Evolutionary conservation across 2,113 vertebrate species (phyloP).

Genomic region (Macroglossus sobrinus): DNA sequence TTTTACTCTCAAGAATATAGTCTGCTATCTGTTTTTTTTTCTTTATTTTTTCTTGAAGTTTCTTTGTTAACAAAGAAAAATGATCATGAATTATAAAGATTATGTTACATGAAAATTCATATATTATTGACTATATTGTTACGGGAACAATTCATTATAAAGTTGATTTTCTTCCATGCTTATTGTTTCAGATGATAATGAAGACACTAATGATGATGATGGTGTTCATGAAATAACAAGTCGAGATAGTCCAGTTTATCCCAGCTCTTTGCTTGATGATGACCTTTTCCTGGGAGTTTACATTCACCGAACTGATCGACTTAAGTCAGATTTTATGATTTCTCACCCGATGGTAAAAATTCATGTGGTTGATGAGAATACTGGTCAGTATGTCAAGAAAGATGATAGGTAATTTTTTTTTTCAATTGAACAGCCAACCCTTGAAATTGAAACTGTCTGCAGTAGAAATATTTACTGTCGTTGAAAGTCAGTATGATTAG

Average conservation of each 20-base stretch:
- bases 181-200: conserved; percentile 76
- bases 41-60: not conserved
- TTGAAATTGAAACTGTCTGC: conserved; percentile 9
- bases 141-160: not conserved
- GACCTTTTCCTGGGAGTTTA: conserved; percentile 92
- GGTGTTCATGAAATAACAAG: conserved; percentile 75
- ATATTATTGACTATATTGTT: not conserved
- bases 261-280: conserved; percentile 82
- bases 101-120: not conserved
- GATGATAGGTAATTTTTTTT: conserved; percentile 87
- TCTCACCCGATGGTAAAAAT: conserved; percentile 97
- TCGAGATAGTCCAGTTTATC: conserved; percentile 72
- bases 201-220: conserved; percentile 67
- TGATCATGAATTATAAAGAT: not conserved
- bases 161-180: conserved; percentile 31
- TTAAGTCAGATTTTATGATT: conserved; percentile 90
- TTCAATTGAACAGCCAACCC: not conserved
- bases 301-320: conserved; percentile 91
- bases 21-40: not conserved
- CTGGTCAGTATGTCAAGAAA: conserved; percentile 92
- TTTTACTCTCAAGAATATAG: not conserved
- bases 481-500: not conserved
- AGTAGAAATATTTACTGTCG: not conserved
- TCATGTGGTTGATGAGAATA: conserved; percentile 91
- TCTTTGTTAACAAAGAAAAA: conserved; percentile 1